These are phyloP conservation scores for Drosophila grimshawi DNA, from an alignment of 1,140 invertebrate genomes.

Conservation along the genomic window DNA sequence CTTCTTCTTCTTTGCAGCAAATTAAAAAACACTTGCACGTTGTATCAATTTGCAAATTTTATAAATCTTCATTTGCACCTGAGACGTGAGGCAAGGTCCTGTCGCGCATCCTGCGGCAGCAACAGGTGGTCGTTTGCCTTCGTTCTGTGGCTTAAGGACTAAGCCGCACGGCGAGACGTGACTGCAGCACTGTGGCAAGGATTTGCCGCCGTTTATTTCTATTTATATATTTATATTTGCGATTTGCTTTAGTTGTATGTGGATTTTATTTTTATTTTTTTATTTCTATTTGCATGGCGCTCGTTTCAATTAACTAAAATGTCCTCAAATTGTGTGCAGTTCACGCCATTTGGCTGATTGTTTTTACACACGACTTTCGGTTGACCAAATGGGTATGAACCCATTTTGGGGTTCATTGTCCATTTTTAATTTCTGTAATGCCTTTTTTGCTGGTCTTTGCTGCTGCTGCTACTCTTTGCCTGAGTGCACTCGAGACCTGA, in stretches of 20 bases:
- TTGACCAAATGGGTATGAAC: conserved; percentile 42
- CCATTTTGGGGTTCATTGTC: conserved; percentile 64
- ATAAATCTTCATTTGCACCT: conserved; percentile 82
- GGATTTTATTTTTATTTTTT: not conserved
- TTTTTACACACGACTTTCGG: conserved; percentile 65
- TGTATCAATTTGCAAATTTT: conserved; percentile 80
- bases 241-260: conserved; percentile 29
- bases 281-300: conserved; percentile 54
- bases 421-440: conserved; percentile 81
- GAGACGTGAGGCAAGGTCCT: conserved; percentile 56
- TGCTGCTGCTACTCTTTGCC: conserved; percentile 6
- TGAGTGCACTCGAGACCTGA: conserved; percentile 63
- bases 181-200: conserved; percentile 49
- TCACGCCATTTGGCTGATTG: conserved; percentile 78
- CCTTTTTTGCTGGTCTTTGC: conserved; percentile 62
- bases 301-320: conserved; percentile 78
- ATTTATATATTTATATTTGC: conserved; percentile 53
- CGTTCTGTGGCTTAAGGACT: conserved; percentile 34
- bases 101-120: conserved; percentile 35
- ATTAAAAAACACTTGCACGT: conserved; percentile 74
- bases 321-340: conserved; percentile 47
- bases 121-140: conserved; percentile 62
- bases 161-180: conserved; percentile 58
- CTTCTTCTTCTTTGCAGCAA: conserved; percentile 3
- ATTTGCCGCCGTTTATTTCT: conserved; percentile 62